Conservation (phyloP, 2,888 invertebrate species). For the Amorpha juglandis region DNA sequence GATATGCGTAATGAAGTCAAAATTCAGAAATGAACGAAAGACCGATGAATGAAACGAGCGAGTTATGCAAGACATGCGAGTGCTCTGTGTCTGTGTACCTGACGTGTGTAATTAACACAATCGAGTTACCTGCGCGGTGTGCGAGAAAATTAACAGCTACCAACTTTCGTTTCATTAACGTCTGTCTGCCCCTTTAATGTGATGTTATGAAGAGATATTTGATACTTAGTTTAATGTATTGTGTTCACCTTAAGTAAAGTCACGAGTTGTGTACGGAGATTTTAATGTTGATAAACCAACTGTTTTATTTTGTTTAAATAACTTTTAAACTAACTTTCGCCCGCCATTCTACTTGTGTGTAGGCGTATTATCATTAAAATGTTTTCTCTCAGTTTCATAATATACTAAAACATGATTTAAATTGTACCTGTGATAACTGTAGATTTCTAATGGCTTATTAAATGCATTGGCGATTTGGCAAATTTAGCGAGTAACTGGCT, state of each 20-base stretch:
- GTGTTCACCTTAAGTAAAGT: neutral
- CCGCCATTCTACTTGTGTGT: no score
- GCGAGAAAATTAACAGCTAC: slow-evolving; percentile 26
- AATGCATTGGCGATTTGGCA: no score
- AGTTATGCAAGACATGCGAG: slow-evolving; percentile 22
- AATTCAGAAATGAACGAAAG: neutral
- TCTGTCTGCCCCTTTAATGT: slow-evolving; percentile 5
- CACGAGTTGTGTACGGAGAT: neutral
- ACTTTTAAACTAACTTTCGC: neutral
- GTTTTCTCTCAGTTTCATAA: no score
- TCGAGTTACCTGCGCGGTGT: slow-evolving; percentile 13
- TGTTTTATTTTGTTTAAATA: neutral
- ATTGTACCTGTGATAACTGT: no score
- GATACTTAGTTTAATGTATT: slow-evolving; percentile 1
- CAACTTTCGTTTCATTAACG: slow-evolving; percentile 21
- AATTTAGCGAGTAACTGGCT: no score
- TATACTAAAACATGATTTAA: no score
- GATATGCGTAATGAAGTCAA: no score
- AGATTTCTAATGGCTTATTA: no score
- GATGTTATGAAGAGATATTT: slow-evolving; percentile 22
- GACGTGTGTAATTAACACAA: slow-evolving; percentile 26
- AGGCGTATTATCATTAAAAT: no score
- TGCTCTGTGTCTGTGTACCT: slow-evolving; percentile 17
- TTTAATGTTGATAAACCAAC: neutral
- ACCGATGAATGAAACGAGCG: slow-evolving; percentile 12